These are phyloP conservation scores for Corvus hawaiiensis DNA, from an alignment of 2,113 vertebrate genomes.

Conservation along the genomic window DNA sequence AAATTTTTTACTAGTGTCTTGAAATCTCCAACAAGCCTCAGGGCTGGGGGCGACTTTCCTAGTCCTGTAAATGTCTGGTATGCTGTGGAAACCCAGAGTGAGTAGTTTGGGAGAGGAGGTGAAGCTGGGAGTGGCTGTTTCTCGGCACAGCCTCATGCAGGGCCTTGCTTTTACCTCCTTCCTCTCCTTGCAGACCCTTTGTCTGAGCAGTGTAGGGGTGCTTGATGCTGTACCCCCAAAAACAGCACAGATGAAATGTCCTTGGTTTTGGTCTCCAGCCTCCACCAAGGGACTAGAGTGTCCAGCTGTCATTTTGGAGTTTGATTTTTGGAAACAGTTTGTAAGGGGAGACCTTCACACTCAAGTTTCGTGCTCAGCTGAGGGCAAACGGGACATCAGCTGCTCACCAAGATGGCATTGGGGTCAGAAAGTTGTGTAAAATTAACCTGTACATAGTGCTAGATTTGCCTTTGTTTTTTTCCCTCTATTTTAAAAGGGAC, in stretches of 20 bases:
- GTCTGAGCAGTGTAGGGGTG: background rate
- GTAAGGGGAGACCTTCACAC: background rate
- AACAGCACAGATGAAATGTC: background rate
- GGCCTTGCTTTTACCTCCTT: background rate
- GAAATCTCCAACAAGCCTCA: background rate
- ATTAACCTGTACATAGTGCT: background rate
- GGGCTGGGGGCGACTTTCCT: background rate
- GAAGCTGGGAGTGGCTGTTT: background rate
- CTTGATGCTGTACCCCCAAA: background rate
- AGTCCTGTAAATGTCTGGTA: background rate
- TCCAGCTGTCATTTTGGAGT: background rate
- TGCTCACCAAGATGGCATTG: fast-evolving
- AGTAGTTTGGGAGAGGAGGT: background rate
- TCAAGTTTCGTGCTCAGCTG: background rate
- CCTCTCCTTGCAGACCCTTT: fast-evolving
- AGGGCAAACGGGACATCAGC: background rate
- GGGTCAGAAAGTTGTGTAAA: background rate
- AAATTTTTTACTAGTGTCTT: background rate
- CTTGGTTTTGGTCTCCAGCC: background rate
- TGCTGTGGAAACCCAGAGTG: background rate
- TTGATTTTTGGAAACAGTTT: background rate
- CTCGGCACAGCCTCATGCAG: background rate
- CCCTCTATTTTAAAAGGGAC: background rate
- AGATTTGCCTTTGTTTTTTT: background rate
- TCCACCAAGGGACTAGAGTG: background rate